These are phyloP conservation scores for Anadara kagoshimensis DNA, from an alignment of 1,140 invertebrate species.

Conservation along the genomic window DNA sequence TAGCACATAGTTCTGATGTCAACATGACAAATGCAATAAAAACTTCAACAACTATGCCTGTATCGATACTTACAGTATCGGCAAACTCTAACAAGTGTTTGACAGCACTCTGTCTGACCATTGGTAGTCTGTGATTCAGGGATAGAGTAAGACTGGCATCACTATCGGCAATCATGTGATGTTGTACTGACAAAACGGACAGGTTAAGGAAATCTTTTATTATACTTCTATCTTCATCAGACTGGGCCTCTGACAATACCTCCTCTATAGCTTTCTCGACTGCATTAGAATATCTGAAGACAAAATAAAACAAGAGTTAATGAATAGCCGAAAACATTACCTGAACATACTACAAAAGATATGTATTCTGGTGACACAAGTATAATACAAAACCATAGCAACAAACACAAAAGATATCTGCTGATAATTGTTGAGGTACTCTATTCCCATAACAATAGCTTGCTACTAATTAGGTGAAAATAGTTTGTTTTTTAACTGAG, in stretches of 20 bases:
- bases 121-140: conserved; percentile 57
- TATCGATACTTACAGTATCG: conserved; percentile 37
- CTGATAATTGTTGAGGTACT: neutral
- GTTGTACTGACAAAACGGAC: conserved; percentile 58
- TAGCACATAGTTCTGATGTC: no score
- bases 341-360: no score
- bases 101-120: conserved; percentile 57
- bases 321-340: no score
- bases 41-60: no score
- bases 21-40: no score
- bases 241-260: conserved; percentile 28
- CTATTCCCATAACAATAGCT: no score
- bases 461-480: no score
- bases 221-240: conserved; percentile 25
- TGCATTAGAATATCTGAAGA: conserved; percentile 52
- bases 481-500: no score
- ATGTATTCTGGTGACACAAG: no score
- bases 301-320: conserved; percentile 1
- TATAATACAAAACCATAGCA: neutral
- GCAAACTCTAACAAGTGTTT: conserved; percentile 54
- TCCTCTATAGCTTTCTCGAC: conserved; percentile 53
- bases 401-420: neutral
- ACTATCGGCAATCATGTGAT: conserved; percentile 54
- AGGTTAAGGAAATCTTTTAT: conserved; percentile 57
- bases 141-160: conserved; percentile 54